These are phyloP conservation scores for Merodon equestris DNA, from an alignment of 2,888 invertebrate species.

Conservation along the genomic window DNA sequence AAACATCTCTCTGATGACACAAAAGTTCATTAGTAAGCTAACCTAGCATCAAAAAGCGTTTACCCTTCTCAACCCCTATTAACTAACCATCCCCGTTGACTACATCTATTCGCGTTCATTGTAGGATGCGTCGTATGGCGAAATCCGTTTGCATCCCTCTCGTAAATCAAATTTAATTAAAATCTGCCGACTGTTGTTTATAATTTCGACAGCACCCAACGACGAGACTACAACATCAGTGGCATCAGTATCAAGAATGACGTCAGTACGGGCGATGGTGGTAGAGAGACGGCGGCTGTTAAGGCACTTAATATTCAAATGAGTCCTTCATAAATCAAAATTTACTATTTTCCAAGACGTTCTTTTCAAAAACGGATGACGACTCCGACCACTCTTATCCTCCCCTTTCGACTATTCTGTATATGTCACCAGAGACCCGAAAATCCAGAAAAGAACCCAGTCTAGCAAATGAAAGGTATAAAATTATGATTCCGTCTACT, in stretches of 20 bases:
- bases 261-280: no score
- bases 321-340: constrained; percentile 65
- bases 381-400: not conserved
- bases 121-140: constrained; percentile 1
- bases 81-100: no score
- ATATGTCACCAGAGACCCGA: constrained; percentile 2
- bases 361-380: constrained; percentile 21
- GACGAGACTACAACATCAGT: not conserved
- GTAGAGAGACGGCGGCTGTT: constrained; percentile 48
- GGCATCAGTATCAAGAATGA: no score
- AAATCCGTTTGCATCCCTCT: constrained; percentile 58
- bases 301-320: constrained; percentile 68
- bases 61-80: constrained; percentile 45
- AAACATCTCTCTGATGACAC: constrained; percentile 31
- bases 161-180: constrained; percentile 69
- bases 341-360: constrained; percentile 58
- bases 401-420: constrained; percentile 37
- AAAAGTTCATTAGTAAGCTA: constrained; percentile 65
- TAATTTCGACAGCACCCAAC: constrained; percentile 54
- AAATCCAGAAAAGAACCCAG: not conserved
- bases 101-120: not conserved
- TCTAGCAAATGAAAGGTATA: constrained; percentile 47
- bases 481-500: constrained; percentile 33
- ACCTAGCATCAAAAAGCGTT: constrained; percentile 62
- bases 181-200: constrained; percentile 65